Percentiles rank a stretch among this genome's conserved stretches.
These are phyloP conservation scores for Mustela nigripes DNA, from an alignment of 2,113 vertebrate genomes.

Conservation along the genomic window DNA sequence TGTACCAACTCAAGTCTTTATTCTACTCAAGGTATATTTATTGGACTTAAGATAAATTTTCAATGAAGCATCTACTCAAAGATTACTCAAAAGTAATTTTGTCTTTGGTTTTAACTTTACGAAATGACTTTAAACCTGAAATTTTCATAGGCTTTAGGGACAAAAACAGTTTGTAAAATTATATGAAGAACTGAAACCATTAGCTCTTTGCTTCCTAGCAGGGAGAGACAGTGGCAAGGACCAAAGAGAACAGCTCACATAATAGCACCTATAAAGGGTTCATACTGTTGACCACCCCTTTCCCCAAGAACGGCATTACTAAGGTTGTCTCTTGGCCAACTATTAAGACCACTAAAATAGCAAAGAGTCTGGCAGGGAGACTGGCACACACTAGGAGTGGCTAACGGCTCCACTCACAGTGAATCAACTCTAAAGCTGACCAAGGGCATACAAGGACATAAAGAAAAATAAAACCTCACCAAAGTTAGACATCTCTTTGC, in stretches of 20 bases:
- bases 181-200: background rate
- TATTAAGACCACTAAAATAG: background rate
- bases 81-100: conserved; percentile 25
- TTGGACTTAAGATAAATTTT: background rate
- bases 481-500: background rate
- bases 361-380: background rate
- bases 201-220: background rate
- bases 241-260: background rate
- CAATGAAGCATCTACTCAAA: background rate
- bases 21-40: background rate
- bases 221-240: background rate
- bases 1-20: background rate
- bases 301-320: background rate
- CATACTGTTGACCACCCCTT: background rate
- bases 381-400: background rate
- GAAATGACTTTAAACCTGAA: background rate
- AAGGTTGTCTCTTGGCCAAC: background rate
- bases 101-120: background rate
- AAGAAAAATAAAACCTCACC: background rate
- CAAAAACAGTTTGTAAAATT: conserved; percentile 44
- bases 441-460: background rate
- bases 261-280: background rate
- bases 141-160: background rate
- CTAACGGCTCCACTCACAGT: background rate
- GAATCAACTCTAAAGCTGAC: background rate